Percentiles rank a stretch among this genome's conserved stretches.
Conservation (phyloP, 1,140 invertebrate genomes). For the Drosophila bocqueti region DNA sequence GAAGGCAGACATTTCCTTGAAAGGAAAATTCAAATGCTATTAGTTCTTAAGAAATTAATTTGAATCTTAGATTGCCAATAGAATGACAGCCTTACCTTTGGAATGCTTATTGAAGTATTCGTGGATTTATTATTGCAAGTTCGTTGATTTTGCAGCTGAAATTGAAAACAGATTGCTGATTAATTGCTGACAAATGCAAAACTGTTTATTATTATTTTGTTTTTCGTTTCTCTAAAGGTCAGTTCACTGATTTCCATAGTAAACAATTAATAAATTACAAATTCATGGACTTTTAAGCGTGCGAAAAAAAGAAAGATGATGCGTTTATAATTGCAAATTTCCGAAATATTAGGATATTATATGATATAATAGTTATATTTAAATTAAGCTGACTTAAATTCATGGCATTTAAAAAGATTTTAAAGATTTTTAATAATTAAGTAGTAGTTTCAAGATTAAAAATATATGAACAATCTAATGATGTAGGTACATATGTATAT, state of each 20-base stretch:
- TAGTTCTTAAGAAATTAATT: neutral
- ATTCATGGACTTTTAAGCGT: neutral
- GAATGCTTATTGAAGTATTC: conserved; percentile 12
- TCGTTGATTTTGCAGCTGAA: conserved; percentile 11
- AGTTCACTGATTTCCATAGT: conserved; percentile 10
- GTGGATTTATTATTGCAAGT: conserved; percentile 6
- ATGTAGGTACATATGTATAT: too few species aligned
- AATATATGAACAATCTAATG: neutral
- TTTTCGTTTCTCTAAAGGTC: conserved; percentile 14
- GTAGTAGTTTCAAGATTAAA: too few species aligned
- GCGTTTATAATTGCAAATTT: conserved; percentile 16
- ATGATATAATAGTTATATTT: neutral
- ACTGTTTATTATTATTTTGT: neutral
- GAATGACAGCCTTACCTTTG: neutral
- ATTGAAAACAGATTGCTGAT: conserved; percentile 2
- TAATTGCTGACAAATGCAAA: conserved; percentile 5
- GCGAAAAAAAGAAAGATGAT: neutral
- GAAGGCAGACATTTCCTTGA: neutral
- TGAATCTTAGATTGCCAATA: neutral
- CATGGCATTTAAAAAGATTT: too few species aligned
- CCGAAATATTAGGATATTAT: neutral
- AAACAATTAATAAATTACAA: conserved; percentile 18
- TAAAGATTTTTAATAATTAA: too few species aligned
- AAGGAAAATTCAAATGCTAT: neutral
- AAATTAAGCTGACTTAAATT: too few species aligned